These are phyloP conservation scores for Rhopalosiphum maidis DNA, from an alignment of 1,140 invertebrate species.

Conservation along the genomic window DNA sequence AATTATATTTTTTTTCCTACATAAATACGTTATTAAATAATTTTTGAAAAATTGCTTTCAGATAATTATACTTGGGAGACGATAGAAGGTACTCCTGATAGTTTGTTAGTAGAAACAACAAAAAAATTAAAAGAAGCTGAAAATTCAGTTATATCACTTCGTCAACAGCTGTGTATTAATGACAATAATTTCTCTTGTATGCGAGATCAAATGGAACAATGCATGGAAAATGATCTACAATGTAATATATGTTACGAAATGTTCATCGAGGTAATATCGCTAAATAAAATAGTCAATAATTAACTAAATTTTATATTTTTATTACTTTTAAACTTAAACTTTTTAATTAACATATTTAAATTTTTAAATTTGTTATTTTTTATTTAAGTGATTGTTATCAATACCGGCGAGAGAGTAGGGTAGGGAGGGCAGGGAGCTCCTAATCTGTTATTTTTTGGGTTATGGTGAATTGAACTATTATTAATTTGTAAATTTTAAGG, in stretches of 20 bases:
- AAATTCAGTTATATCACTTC: background rate
- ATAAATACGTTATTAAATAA: background rate
- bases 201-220: background rate
- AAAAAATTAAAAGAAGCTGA: slow-evolving; percentile 51
- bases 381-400: no score
- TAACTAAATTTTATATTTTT: no score
- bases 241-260: slow-evolving; percentile 50
- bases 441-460: no score
- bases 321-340: no score
- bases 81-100: slow-evolving; percentile 34
- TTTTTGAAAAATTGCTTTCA: background rate
- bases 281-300: background rate
- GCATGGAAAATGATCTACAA: slow-evolving; percentile 36
- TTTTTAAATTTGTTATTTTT: no score
- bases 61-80: background rate
- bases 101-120: slow-evolving; percentile 4
- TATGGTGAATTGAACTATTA: no score
- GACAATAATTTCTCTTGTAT: slow-evolving; percentile 18
- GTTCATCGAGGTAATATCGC: slow-evolving; percentile 38
- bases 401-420: no score
- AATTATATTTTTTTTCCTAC: background rate
- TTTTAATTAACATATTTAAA: no score
- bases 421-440: no score
- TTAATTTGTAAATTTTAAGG: no score
- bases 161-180: slow-evolving; percentile 19